These are phyloP conservation scores for Antitype chi DNA, from an alignment of 2,888 invertebrate species.

Conservation along the genomic window DNA sequence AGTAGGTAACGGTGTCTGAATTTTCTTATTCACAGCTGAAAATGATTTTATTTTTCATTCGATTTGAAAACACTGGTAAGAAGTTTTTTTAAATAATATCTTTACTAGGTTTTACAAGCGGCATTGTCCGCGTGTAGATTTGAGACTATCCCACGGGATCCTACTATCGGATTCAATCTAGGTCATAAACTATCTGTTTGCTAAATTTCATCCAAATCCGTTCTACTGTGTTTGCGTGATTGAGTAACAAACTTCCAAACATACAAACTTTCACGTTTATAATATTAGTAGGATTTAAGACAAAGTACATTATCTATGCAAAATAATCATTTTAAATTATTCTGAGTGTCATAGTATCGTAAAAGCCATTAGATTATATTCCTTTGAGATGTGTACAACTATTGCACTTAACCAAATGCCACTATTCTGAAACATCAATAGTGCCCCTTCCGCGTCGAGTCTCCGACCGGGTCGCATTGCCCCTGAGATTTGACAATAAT, in stretches of 20 bases:
- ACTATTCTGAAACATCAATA: conserved; percentile 64
- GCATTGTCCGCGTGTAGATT: too few relatives aligned
- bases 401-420: conserved; percentile 56
- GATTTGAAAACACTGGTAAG: neutral
- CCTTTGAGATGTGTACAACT: conserved; percentile 32
- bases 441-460: conserved; percentile 69
- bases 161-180: too few relatives aligned
- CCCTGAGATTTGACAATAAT: conserved; percentile 89
- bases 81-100: neutral
- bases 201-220: too few relatives aligned
- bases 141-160: too few relatives aligned
- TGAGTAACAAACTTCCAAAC: too few relatives aligned
- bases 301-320: neutral
- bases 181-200: too few relatives aligned
- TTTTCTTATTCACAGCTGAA: neutral
- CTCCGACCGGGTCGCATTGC: conserved; percentile 75
- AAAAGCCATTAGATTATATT: conserved; percentile 16
- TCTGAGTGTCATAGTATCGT: neutral
- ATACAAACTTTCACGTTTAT: too few relatives aligned
- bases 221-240: too few relatives aligned
- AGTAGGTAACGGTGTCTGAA: too few relatives aligned
- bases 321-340: neutral
- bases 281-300: neutral
- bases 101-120: neutral
- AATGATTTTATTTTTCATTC: neutral